Evolutionary conservation across 1,140 invertebrate genomes (phyloP).

Genomic region (Penaeus vannamei): DNA sequence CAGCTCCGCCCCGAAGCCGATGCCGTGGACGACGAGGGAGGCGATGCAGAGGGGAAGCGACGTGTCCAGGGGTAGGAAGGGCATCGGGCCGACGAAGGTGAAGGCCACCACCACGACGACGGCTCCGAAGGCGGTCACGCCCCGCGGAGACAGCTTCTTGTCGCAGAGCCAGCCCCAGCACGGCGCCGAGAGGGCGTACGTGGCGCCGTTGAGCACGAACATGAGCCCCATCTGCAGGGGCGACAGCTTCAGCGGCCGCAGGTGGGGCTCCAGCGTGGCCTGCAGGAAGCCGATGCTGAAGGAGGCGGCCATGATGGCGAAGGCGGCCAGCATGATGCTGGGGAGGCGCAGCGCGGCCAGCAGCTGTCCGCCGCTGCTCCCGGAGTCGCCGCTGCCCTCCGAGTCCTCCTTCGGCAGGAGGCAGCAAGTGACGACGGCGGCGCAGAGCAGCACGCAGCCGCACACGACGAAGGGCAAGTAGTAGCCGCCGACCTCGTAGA

Average conservation of each 20-base stretch:
- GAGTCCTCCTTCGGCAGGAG: constrained; percentile 80
- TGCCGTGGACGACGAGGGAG: constrained; percentile 82
- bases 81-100: constrained; percentile 79
- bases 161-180: constrained; percentile 87
- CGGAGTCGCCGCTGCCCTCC: constrained; percentile 66
- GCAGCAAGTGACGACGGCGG: constrained; percentile 82
- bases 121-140: constrained; percentile 80
- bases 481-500: constrained; percentile 88
- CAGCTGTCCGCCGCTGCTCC: constrained; percentile 60
- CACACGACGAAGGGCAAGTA: constrained; percentile 88
- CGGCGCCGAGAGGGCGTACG: constrained; percentile 86
- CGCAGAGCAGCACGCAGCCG: constrained; percentile 82
- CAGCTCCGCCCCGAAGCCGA: constrained; percentile 85
- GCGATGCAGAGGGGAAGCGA: constrained; percentile 73
- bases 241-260: constrained; percentile 81
- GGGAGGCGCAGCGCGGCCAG: constrained; percentile 70
- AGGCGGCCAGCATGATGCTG: constrained; percentile 75
- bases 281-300: constrained; percentile 87
- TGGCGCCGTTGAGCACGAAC: constrained; percentile 90
- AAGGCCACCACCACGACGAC: constrained; percentile 79
- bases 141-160: constrained; percentile 78
- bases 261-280: constrained; percentile 86
- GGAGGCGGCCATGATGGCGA: constrained; percentile 82
- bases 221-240: constrained; percentile 85
- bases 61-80: constrained; percentile 59